Evolutionary conservation across 2,797 vertebrate species (phyloP).

Genomic region (Salarias fasciatus): DNA sequence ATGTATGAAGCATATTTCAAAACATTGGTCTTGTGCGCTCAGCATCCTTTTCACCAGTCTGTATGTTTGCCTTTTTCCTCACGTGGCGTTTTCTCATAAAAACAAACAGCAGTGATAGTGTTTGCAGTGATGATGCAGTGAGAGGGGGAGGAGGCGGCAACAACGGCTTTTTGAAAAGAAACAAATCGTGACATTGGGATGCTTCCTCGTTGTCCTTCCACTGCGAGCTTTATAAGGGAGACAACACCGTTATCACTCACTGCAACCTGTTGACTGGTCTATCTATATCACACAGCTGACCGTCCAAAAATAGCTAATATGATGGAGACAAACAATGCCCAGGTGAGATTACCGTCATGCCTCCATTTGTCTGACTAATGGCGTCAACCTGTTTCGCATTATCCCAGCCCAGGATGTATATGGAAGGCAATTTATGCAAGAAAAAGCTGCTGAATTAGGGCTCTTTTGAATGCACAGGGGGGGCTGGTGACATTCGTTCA

Average conservation of each 20-base stretch:
- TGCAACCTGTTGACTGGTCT: conserved; percentile 38
- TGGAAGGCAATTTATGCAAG: conserved; percentile 61
- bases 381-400: conserved; percentile 52
- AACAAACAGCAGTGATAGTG: conserved; percentile 9
- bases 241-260: conserved; percentile 44
- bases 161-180: not conserved
- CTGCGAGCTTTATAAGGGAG: not conserved
- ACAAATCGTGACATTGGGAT: not conserved
- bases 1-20: conserved; percentile 12
- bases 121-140: no score
- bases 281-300: conserved; percentile 40
- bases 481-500: conserved; percentile 67
- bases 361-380: conserved; percentile 63
- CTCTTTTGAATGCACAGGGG: conserved; percentile 65
- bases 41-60: conserved; percentile 16
- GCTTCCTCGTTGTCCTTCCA: conserved; percentile 1
- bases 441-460: conserved; percentile 69
- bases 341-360: conserved; percentile 46
- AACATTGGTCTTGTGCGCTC: conserved; percentile 24
- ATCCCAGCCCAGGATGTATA: conserved; percentile 31
- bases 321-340: conserved; percentile 40
- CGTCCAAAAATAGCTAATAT: conserved; percentile 39
- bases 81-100: conserved; percentile 19
- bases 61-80: conserved; percentile 28
- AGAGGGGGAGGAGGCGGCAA: no score